Evolutionary conservation across 2,888 invertebrate genomes (phyloP).

Genomic region (Tenthredo mesomela): DNA sequence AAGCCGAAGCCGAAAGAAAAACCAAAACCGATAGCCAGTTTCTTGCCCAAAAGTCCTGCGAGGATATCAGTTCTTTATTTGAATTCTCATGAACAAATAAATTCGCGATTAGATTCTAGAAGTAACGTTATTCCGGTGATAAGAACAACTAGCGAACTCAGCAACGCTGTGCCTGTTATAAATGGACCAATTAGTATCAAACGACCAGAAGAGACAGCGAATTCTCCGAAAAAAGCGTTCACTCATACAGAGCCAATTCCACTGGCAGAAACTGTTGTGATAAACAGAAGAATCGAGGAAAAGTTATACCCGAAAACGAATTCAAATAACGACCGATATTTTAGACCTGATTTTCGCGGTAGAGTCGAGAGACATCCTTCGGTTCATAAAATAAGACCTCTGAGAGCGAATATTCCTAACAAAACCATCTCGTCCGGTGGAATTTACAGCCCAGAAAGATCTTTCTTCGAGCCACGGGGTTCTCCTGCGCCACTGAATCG

Average conservation of each 20-base stretch:
- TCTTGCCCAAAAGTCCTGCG: constrained; percentile 57
- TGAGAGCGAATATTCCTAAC: constrained; percentile 51
- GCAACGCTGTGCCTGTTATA: constrained; percentile 78
- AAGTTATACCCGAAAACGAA: constrained; percentile 71
- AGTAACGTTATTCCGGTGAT: constrained; percentile 72
- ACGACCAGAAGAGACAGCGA: constrained; percentile 61
- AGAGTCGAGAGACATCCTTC: constrained; percentile 55
- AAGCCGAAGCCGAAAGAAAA: constrained; percentile 57
- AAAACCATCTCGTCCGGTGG: constrained; percentile 26
- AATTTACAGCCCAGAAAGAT: constrained; percentile 23
- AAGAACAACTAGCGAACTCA: constrained; percentile 70
- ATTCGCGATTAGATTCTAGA: constrained; percentile 69
- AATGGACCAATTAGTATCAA: constrained; percentile 78
- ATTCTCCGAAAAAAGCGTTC: constrained; percentile 67
- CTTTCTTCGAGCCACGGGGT: not conserved
- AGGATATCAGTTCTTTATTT: constrained; percentile 59
- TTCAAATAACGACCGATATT: constrained; percentile 68
- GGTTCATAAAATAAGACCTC: constrained; percentile 49
- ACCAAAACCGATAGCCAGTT: constrained; percentile 47
- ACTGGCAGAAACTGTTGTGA: constrained; percentile 70
- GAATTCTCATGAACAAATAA: constrained; percentile 68
- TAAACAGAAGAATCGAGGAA: constrained; percentile 74
- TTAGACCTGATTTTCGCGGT: constrained; percentile 56
- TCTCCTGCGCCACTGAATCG: not conserved
- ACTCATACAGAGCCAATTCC: constrained; percentile 73